Conservation (phyloP, 2,888 invertebrate genomes). For the Chelonus formosanus region DNA sequence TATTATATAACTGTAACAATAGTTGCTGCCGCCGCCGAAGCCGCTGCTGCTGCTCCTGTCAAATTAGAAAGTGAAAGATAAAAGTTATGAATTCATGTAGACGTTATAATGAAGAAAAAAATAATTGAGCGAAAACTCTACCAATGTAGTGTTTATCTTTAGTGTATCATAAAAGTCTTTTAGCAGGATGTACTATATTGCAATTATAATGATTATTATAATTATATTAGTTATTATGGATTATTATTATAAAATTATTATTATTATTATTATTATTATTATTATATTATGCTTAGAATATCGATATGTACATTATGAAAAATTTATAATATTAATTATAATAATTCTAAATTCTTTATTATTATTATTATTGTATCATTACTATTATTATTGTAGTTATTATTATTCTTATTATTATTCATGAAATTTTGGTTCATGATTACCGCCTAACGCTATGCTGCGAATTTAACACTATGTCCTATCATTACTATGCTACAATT, state of each 20-base stretch:
- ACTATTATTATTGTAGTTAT: conserved; percentile 5
- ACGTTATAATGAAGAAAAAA: conserved; percentile 33
- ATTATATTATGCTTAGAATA: too few relatives aligned
- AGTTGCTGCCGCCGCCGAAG: conserved; percentile 51
- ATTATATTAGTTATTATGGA: conserved; percentile 49
- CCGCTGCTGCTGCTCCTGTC: conserved; percentile 43
- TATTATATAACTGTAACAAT: conserved; percentile 58
- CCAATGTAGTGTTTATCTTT: conserved; percentile 57
- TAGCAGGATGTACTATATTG: conserved; percentile 63
- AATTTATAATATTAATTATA: conserved; percentile 56
- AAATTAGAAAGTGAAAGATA: conserved; percentile 47
- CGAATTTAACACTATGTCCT: conserved; percentile 30
- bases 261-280: conserved; percentile 42
- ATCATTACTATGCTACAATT: conserved; percentile 41
- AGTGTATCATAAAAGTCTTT: conserved; percentile 60
- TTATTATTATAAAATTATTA: conserved; percentile 42
- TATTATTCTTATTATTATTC: conserved; percentile 36
- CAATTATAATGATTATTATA: conserved; percentile 45
- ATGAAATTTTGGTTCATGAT: conserved; percentile 24
- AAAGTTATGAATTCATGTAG: conserved; percentile 28
- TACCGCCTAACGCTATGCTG: conserved; percentile 28
- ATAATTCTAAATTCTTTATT: conserved; percentile 50
- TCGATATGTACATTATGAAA: conserved; percentile 53
- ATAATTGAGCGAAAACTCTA: conserved; percentile 38
- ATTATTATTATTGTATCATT: conserved; percentile 44